A percentile compares a stretch with the other conserved stretches of the same genome.
These are phyloP conservation scores for Phylloscopus trochiloides DNA, from an alignment of 2,113 vertebrate genomes.

Conservation along the genomic window DNA sequence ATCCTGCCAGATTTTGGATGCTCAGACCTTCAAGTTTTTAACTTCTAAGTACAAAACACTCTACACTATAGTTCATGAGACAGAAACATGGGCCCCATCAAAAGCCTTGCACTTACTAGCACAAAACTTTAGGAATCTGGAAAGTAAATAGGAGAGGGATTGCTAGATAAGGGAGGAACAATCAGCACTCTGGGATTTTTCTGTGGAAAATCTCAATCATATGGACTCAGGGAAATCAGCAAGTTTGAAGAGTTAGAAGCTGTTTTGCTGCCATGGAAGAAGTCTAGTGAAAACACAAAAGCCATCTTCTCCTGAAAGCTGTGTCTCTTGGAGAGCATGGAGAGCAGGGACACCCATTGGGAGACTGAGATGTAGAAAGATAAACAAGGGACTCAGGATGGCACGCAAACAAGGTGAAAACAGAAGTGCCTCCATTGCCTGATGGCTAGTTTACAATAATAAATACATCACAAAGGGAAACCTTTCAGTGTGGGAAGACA, in stretches of 20 bases:
- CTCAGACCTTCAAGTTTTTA: neutral
- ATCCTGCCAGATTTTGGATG: neutral
- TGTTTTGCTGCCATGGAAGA: neutral
- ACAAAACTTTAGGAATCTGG: neutral
- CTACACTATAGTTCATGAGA: neutral
- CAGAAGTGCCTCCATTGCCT: neutral
- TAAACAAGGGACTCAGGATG: neutral
- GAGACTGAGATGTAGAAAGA: neutral
- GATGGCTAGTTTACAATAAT: neutral
- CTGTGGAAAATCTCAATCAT: neutral
- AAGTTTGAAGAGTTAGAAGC: neutral
- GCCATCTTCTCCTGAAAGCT: neutral
- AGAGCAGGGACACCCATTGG: neutral
- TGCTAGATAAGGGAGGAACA: neutral
- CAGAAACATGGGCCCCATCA: neutral
- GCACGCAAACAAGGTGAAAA: slow-evolving; percentile 2
- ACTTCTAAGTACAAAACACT: neutral
- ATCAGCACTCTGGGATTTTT: neutral
- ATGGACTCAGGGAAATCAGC: neutral
- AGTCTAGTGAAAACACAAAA: neutral
- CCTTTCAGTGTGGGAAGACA: neutral
- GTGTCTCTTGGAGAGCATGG: neutral
- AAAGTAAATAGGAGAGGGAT: neutral
- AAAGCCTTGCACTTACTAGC: neutral
- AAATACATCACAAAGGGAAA: neutral